These are phyloP conservation scores for Sebastes elongatus DNA, from an alignment of 2,797 vertebrate genomes.

Conservation along the genomic window DNA sequence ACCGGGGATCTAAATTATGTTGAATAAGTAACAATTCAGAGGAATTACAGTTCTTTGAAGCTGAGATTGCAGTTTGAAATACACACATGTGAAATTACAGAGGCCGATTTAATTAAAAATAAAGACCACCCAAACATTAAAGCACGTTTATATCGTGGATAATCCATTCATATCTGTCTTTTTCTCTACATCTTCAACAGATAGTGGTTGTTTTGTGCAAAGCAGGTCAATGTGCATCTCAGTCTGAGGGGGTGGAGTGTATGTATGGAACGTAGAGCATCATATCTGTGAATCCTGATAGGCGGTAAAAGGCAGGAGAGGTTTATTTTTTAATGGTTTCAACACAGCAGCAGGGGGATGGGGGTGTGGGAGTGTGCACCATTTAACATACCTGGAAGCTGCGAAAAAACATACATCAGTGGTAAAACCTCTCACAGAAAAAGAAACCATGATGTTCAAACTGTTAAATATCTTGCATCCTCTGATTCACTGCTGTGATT, in stretches of 20 bases:
- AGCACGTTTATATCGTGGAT: background rate
- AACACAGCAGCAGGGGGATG: conserved; percentile 37
- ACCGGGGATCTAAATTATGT: background rate
- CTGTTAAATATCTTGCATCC: background rate
- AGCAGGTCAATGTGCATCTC: conserved; percentile 1
- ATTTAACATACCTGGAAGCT: conserved; percentile 31
- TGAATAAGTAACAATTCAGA: conserved; percentile 4
- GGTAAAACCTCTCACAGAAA: conserved; percentile 5
- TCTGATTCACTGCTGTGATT: background rate
- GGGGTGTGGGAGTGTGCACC: conserved; percentile 15
- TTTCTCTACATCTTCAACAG: background rate
- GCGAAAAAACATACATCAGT: background rate
- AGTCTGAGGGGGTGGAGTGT: conserved; percentile 8
- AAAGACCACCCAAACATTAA: background rate
- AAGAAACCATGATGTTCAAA: background rate
- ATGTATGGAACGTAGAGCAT: conserved; percentile 7
- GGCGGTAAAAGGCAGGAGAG: conserved; percentile 18
- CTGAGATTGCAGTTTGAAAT: conserved; percentile 12
- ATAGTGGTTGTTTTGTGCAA: conserved; percentile 6
- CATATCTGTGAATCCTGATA: conserved; percentile 32
- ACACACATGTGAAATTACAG: conserved; percentile 3
- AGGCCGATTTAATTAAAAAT: background rate
- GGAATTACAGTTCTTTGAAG: background rate
- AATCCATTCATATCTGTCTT: background rate
- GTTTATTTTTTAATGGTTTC: conserved; percentile 15